Base-by-base conservation (phyloP, 2,797 vertebrate species). In the Tiaroga cobitis region DNA sequence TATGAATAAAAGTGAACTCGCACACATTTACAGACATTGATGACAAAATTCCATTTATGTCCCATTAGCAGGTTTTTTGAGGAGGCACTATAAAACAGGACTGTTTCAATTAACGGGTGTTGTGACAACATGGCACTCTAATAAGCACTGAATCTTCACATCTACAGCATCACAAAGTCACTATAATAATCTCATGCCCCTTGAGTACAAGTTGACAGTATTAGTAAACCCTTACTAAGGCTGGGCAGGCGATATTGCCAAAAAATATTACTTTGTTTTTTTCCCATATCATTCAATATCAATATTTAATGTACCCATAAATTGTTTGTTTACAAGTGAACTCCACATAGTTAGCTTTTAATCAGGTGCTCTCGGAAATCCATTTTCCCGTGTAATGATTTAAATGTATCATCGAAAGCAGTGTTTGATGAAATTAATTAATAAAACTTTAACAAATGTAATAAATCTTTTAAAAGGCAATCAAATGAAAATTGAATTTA, bases 1-100 rank as follows among this genome's bases (percentile, higher is more conserved):
- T 88, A 85, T 84, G 88, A 86, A 85, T 88, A 90, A 75, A 76
- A 88, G 82, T 85, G 61, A 68, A 84, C 68, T 59, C 65, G 63
- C 65, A 76, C 63, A 82, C 24, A 82, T 49, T 69, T 51, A 88
- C 43, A 84, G 32, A 78, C 43, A 76, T 51, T 61, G 39, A 49
- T 29, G 26, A 46, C 37, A 77, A 78, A 68, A 32, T 21, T 19
- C 0, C 1, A 84, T 78, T 69, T 43, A 26, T 70, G 63, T 59
- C 49, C 13, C 29, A 63, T 78, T 65, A 54, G 43, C 82, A 29
- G 32, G 19, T 69, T 78, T 78, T 63, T 65, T 56, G 24, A 37
- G 18, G 5, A 77, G 49, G 4, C 2, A 10, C 39, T 32, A 32
- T 68, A 61, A 78, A 78, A 84, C 26, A 13, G 8, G 19, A 70